Conservation (phyloP, 92 coral and sea anemone species). For the Diadumene lineata region DNA sequence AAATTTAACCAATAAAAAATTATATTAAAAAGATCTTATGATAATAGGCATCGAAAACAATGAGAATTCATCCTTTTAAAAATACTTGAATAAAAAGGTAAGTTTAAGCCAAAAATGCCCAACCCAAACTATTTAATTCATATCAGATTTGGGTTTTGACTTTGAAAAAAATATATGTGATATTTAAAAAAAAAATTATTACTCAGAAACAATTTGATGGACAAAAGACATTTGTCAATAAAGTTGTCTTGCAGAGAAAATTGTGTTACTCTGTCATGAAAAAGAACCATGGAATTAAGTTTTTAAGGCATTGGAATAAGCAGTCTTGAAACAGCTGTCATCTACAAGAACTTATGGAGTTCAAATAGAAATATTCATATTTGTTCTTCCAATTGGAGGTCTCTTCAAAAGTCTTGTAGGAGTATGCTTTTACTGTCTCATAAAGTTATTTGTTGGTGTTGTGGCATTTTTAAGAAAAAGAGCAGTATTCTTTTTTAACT, state of each 20-base stretch:
- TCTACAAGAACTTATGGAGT: slow-evolving; percentile 25
- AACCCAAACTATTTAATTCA: slow-evolving; percentile 20
- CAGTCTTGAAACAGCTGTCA: slow-evolving; percentile 14
- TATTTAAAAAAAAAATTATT: not conserved
- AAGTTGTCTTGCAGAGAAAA: not conserved
- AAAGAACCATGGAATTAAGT: slow-evolving; percentile 19
- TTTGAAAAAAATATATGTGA: slow-evolving; percentile 5
- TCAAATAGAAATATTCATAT: slow-evolving; percentile 4
- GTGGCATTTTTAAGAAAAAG: slow-evolving; percentile 19
- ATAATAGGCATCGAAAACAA: slow-evolving; percentile 12
- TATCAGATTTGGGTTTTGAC: not conserved
- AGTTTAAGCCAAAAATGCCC: slow-evolving; percentile 12
- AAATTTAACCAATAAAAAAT: slow-evolving; percentile 6
- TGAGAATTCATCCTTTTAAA: slow-evolving; percentile 13
- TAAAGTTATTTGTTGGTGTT: not conserved
- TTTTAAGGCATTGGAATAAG: slow-evolving; percentile 12
- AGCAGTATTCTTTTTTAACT: slow-evolving; percentile 31
- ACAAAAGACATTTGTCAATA: not conserved
- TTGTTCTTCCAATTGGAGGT: slow-evolving; percentile 16
- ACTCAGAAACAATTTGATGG: not conserved
- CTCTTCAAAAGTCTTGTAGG: not conserved
- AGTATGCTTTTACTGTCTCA: not conserved
- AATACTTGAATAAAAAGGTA: slow-evolving; percentile 26
- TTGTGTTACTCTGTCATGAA: slow-evolving; percentile 7
- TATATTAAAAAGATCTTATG: not conserved